These are phyloP conservation scores for Caenorhabditis sp. DNA, from an alignment of 2,888 invertebrate genomes.

Conservation along the genomic window DNA sequence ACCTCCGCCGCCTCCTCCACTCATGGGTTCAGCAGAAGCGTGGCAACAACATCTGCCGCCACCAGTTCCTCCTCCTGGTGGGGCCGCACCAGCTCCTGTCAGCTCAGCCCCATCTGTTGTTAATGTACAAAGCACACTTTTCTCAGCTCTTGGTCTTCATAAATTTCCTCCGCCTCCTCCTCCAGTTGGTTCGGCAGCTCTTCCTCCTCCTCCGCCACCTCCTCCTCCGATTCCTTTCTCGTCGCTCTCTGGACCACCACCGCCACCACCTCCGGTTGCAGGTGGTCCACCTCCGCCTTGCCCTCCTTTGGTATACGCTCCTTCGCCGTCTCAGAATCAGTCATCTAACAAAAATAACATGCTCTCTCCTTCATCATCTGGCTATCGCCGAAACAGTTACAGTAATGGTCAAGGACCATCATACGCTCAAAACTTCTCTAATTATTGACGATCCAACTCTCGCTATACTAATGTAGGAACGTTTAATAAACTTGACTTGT, in stretches of 20 bases:
- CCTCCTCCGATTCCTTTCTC: slow-evolving; percentile 43
- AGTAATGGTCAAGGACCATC: slow-evolving; percentile 3
- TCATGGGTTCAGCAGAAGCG: slow-evolving; percentile 8
- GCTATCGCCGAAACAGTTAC: slow-evolving; percentile 29
- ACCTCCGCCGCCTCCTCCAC: slow-evolving; percentile 11
- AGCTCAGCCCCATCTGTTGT: slow-evolving; percentile 33
- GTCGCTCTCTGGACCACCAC: slow-evolving; percentile 34
- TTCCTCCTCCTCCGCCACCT: slow-evolving; percentile 35
- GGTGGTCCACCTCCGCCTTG: slow-evolving; percentile 7
- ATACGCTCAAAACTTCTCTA: slow-evolving; percentile 9
- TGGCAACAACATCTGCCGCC: slow-evolving; percentile 36
- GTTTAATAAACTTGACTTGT: neutral
- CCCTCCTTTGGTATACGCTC: slow-evolving; percentile 27
- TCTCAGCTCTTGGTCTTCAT: slow-evolving; percentile 63
- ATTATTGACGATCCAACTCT: slow-evolving; percentile 1
- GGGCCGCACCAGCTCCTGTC: slow-evolving; percentile 9
- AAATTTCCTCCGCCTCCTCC: slow-evolving; percentile 51
- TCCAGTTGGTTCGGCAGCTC: slow-evolving; percentile 20
- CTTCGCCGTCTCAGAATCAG: slow-evolving; percentile 44
- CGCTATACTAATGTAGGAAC: neutral
- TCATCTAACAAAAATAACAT: neutral
- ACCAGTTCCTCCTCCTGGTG: neutral
- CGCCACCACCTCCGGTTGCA: slow-evolving; percentile 39
- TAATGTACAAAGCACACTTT: slow-evolving; percentile 65
- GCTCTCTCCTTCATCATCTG: slow-evolving; percentile 19